These are phyloP conservation scores for Eulemur rufifrons DNA, from an alignment of 2,113 vertebrate genomes.

Conservation along the genomic window DNA sequence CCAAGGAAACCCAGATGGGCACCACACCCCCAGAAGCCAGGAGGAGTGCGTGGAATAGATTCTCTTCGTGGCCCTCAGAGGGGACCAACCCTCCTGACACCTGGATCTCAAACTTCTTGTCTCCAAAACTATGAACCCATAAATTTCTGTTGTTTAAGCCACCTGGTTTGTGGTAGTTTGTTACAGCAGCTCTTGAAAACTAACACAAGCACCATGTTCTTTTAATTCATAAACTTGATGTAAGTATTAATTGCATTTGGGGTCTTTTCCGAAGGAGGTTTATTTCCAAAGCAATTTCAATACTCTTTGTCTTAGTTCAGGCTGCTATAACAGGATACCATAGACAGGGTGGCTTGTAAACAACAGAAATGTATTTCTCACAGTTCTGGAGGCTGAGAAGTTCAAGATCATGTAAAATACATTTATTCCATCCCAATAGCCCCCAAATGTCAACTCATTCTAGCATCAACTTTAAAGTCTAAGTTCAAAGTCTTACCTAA, in stretches of 20 bases:
- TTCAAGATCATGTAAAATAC: background rate
- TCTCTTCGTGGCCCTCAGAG: background rate
- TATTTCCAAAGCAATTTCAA: background rate
- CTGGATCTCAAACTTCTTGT: background rate
- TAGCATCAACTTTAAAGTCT: background rate
- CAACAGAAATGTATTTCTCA: background rate
- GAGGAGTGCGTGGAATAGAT: background rate
- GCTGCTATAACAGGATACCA: background rate
- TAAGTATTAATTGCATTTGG: background rate
- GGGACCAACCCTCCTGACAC: background rate
- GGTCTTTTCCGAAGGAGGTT: background rate
- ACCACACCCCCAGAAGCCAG: background rate
- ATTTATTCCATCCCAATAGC: background rate
- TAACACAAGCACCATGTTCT: background rate
- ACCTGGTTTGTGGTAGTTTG: background rate
- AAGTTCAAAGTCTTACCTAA: background rate
- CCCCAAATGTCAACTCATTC: background rate
- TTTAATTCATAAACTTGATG: background rate
- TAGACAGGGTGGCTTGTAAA: background rate
- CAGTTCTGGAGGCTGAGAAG: background rate
- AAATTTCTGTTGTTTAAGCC: background rate
- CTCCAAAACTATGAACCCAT: background rate
- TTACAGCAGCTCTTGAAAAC: background rate
- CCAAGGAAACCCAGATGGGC: background rate
- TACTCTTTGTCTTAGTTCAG: background rate